Base-by-base conservation (phyloP, 2,888 invertebrate genomes). In the Cinara cedri region DNA sequence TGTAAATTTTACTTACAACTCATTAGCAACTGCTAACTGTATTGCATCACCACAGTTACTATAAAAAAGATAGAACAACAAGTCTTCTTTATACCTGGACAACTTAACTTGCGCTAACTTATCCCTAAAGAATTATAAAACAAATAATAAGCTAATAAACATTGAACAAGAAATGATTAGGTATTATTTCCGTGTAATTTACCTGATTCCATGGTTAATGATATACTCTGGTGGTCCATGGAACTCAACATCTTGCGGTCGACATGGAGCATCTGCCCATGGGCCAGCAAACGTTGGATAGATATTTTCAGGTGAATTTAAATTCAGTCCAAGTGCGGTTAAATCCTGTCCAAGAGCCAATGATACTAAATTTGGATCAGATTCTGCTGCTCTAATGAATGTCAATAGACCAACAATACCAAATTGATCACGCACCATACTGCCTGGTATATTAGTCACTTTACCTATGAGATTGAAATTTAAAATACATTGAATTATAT, bases 361-460 rank as follows among this genome's bases (percentile, higher is more conserved):
- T 81, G 97, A 95, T 83, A 98, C 97, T 85, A 99, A 89, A 87
- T 96, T 96, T 76, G 96, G 97, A 88, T 98, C 97, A 81, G 96
- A 94, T 88, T 99, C 98, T 82, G 98, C 97, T 83, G 97, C 97
- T 86, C 98, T 90, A 84, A 99, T 97, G 88, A 98, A 98, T 83
- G 98, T 97, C 87, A 99, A 89, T 84, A 99, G 90, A 68, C 99
- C 99, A 83, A 98, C 97, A 89, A 99, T 98, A 84, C 99, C 99
- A 87, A 97, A 99, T 88, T 99, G 99, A 88, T 99, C 99, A 84
- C 94, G 95, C 83, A 99, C 96, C 98, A 99, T 99, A 86, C 95
- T 95, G 83, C 92, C 91, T 82, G 99, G 99, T 89, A 99, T 98
- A 88, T 98, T 97, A 86, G 97, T 95, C 85, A 99, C 97, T 89